A percentile compares a stretch with the other conserved stretches of the same genome.
These are phyloP conservation scores for Carcina quercana DNA, from an alignment of 2,888 invertebrate species.

Conservation along the genomic window DNA sequence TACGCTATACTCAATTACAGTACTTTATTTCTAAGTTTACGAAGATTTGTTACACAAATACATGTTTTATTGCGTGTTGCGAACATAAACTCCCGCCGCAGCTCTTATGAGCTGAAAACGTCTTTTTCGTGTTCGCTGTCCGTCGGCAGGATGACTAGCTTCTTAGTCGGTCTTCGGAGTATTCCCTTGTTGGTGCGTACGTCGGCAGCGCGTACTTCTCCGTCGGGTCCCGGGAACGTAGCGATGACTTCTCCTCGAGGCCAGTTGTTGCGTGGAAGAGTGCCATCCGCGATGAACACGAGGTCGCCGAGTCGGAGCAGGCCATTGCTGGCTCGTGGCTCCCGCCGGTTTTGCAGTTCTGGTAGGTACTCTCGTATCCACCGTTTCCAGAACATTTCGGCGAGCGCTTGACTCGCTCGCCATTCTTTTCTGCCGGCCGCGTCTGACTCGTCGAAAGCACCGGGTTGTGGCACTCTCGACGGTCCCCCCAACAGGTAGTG, in stretches of 20 bases:
- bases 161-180: neutral
- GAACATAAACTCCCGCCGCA: no score
- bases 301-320: conserved; percentile 7
- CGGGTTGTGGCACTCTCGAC: conserved; percentile 11
- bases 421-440: conserved; percentile 22
- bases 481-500: conserved; percentile 24
- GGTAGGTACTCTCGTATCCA: conserved; percentile 20
- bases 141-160: no score
- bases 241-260: neutral
- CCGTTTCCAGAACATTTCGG: conserved; percentile 23
- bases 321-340: conserved; percentile 4
- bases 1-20: no score
- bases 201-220: neutral
- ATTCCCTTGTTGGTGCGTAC: neutral
- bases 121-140: no score
- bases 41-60: no score
- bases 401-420: conserved; percentile 17
- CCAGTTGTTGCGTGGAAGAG: neutral
- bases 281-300: conserved; percentile 1
- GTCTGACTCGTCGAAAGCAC: conserved; percentile 11
- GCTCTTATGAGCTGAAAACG: no score
- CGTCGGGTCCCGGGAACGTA: neutral
- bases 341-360: conserved; percentile 8
- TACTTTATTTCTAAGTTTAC: no score
- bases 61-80: no score